These are phyloP conservation scores for Montipora foliosa DNA, from an alignment of 64 coral and sea anemone genomes.

Conservation along the genomic window DNA sequence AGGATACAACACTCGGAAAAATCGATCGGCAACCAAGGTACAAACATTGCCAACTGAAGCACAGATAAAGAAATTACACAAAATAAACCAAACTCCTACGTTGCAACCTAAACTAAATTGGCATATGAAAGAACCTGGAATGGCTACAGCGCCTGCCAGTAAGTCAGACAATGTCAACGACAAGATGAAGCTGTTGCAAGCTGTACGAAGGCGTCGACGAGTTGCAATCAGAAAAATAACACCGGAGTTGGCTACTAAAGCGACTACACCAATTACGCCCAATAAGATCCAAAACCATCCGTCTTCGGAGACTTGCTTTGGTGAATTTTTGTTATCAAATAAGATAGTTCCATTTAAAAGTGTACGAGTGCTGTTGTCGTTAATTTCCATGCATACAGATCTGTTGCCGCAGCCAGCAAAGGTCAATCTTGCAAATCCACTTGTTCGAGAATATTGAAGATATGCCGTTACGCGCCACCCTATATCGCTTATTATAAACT, in stretches of 20 bases:
- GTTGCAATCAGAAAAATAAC: constrained; percentile 66
- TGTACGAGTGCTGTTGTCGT: neutral
- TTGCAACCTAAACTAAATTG: constrained; percentile 36
- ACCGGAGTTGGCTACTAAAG: constrained; percentile 31
- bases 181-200: constrained; percentile 64
- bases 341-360: neutral
- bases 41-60: constrained; percentile 61
- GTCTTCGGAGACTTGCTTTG: neutral
- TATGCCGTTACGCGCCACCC: neutral
- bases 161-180: constrained; percentile 68
- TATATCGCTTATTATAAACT: too few relatives aligned
- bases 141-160: neutral
- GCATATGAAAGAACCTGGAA: constrained; percentile 55
- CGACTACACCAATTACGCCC: constrained; percentile 28
- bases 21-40: constrained; percentile 36
- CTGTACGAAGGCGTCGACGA: constrained; percentile 46
- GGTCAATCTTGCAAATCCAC: neutral
- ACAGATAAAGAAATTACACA: constrained; percentile 48
- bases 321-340: neutral
- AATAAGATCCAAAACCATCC: constrained; percentile 49
- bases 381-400: neutral
- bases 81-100: neutral
- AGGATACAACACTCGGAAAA: constrained; percentile 14
- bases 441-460: neutral
- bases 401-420: too few relatives aligned